A percentile compares a stretch with the other conserved stretches of the same genome.
phyloP scores from a whole-genome alignment of 1,140 invertebrate genomes.

The Druon quercuslanigerum region DNA sequence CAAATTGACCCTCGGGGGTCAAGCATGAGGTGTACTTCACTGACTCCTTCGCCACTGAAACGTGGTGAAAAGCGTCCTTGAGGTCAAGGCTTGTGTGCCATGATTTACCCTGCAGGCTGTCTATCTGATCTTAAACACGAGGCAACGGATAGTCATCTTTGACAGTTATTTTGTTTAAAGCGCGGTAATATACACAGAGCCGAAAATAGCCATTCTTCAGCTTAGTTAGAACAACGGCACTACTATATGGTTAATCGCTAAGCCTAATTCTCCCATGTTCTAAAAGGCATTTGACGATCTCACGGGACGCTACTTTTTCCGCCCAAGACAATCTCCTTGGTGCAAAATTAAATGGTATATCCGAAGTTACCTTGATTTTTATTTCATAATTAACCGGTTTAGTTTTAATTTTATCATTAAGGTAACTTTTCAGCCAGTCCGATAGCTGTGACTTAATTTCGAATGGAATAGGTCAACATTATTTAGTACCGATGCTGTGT shows the following conservation, averaged over 20 bases:
- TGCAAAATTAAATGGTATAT: no score
- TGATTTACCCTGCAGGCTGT: neutral
- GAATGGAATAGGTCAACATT: no score
- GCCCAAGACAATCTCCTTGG: conserved; percentile 32
- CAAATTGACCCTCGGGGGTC: neutral
- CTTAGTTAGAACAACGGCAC: neutral
- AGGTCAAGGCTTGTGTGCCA: neutral
- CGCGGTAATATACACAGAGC: neutral
- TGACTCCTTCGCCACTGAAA: neutral
- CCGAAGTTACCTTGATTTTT: no score
- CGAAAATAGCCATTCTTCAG: neutral
- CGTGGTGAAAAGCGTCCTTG: neutral
- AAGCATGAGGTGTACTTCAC: neutral
- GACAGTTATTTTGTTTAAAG: neutral
- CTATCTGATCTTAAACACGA: neutral
- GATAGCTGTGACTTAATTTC: no score
- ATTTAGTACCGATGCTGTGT: no score
- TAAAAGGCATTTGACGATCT: neutral
- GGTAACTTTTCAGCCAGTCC: no score
- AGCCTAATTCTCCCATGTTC: neutral
- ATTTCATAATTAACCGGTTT: no score
- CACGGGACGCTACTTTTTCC: neutral
- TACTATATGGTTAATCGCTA: neutral
- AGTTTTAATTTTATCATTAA: no score
- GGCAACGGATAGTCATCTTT: neutral